Conservation (phyloP, 2,113 vertebrate genomes). For the Saimiri boliviensis region DNA sequence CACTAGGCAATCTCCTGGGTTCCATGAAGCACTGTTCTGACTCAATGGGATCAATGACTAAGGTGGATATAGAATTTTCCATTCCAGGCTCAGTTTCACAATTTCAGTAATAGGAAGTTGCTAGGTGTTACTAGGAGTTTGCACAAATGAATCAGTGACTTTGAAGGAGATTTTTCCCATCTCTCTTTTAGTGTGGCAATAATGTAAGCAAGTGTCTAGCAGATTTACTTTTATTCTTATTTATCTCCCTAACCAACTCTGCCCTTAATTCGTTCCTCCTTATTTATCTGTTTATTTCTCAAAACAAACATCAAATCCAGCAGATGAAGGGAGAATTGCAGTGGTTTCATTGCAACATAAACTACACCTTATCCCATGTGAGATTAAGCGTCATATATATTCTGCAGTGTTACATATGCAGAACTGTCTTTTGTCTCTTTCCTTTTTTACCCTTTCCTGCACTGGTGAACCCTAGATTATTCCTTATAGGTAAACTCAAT, state of each 20-base stretch:
- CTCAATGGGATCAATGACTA: not conserved
- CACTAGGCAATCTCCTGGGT: not conserved
- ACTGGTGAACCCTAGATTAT: not conserved
- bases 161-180: not conserved
- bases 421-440: not conserved
- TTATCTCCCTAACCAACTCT: too few relatives aligned
- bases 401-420: not conserved
- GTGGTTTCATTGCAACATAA: not conserved
- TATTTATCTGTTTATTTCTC: not conserved
- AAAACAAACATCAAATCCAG: not conserved
- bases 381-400: not conserved
- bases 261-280: not conserved
- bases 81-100: not conserved
- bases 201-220: not conserved
- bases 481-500: not conserved
- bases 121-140: not conserved
- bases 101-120: not conserved
- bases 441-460: not conserved
- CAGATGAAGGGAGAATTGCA: not conserved
- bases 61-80: not conserved
- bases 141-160: not conserved
- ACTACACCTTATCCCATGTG: not conserved
- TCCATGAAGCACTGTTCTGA: not conserved
- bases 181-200: not conserved
- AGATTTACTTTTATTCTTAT: not conserved